Evolutionary conservation across 2,888 invertebrate genomes (phyloP).

Genomic region (Resseliella maxima): DNA sequence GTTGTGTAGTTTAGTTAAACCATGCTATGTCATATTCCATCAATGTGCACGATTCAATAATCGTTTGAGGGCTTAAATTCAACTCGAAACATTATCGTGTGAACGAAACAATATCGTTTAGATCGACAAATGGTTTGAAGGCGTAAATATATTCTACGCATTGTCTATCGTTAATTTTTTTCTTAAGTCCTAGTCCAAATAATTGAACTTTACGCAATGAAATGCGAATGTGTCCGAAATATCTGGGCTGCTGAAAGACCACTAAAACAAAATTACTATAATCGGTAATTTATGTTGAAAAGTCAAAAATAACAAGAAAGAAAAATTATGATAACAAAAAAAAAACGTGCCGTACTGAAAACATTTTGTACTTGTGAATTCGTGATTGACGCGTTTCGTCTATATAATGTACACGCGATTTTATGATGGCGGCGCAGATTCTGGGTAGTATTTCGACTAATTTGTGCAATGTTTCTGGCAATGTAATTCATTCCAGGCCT

Average conservation of each 20-base stretch:
- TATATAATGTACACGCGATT: too few species aligned
- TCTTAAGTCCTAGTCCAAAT: not conserved
- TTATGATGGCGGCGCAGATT: too few species aligned
- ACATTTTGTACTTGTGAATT: not conserved
- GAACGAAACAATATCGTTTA: not conserved
- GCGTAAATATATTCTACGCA: not conserved
- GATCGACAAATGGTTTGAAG: not conserved
- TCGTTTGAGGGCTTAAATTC: conserved; percentile 7
- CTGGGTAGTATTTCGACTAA: too few species aligned
- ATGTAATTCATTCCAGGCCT: too few species aligned
- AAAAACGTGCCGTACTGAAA: not conserved
- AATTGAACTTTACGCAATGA: conserved; percentile 16
- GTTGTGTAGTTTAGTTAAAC: not conserved
- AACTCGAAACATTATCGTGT: not conserved
- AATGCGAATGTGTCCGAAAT: not conserved
- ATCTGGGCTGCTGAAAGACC: not conserved
- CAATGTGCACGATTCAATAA: not conserved
- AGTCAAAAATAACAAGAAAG: not conserved
- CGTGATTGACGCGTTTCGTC: too few species aligned
- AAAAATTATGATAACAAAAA: conserved; percentile 1
- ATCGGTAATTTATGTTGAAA: not conserved
- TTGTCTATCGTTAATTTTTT: conserved; percentile 31
- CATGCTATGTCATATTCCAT: not conserved
- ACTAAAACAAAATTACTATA: not conserved
- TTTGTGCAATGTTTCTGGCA: too few species aligned